Evolutionary conservation across 2,797 vertebrate species (phyloP).

Genomic region (Eremophila alpestris): DNA sequence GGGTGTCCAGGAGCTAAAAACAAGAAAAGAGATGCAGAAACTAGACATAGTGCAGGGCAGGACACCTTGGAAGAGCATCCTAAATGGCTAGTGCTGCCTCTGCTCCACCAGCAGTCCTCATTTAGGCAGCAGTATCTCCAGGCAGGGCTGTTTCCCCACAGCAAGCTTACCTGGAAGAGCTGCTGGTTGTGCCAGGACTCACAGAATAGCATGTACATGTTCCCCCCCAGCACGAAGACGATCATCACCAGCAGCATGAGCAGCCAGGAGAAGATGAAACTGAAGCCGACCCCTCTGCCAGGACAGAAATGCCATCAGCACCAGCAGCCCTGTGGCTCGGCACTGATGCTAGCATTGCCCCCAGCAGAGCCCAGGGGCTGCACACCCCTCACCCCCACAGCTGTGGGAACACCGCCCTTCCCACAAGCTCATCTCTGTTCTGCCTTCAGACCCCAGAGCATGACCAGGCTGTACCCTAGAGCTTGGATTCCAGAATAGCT

Average conservation of each 20-base stretch:
- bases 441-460: neutral
- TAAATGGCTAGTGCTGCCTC: neutral
- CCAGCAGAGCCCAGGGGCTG: neutral
- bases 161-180: constrained; percentile 79
- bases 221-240: constrained; percentile 84
- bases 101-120: neutral
- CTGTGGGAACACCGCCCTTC: neutral
- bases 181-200: constrained; percentile 77
- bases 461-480: rapidly evolving
- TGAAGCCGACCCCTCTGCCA: constrained; percentile 84
- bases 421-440: neutral
- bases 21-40: neutral
- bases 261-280: constrained; percentile 89
- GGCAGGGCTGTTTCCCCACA: neutral
- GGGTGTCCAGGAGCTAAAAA: constrained; percentile 80
- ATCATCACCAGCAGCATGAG: constrained; percentile 85
- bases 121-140: neutral
- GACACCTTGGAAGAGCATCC: neutral
- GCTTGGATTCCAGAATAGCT: neutral
- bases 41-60: neutral
- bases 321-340: rapidly evolving
- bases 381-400: neutral
- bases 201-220: constrained; percentile 81
- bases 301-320: neutral
- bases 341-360: neutral